Evolutionary conservation across 2,888 invertebrate species (phyloP).

Genomic region (Cheiracanthium punctorium): DNA sequence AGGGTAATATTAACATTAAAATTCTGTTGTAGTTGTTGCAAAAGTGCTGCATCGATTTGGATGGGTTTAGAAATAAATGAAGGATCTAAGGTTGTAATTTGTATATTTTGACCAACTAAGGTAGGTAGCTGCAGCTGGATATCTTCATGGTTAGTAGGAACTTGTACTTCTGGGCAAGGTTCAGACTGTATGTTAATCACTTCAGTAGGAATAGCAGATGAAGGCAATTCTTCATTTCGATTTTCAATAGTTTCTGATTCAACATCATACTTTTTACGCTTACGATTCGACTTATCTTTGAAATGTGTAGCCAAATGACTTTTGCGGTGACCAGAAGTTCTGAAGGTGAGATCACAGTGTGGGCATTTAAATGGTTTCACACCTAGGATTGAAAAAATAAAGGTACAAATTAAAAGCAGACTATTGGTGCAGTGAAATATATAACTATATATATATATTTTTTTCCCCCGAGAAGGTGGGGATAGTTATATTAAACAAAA

Average conservation of each 20-base stretch:
- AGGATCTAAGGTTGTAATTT: conserved; percentile 77
- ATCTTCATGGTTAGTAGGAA: conserved; percentile 73
- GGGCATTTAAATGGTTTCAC: conserved; percentile 84
- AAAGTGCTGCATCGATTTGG: conserved; percentile 78
- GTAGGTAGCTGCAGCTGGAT: conserved; percentile 76
- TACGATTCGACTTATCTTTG: conserved; percentile 62
- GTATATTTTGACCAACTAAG: conserved; percentile 75
- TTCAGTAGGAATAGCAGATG: conserved; percentile 72
- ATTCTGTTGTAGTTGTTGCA: conserved; percentile 76
- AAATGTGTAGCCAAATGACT: conserved; percentile 80
- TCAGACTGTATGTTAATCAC: conserved; percentile 62
- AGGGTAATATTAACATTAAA: conserved; percentile 76
- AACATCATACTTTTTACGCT: conserved; percentile 25
- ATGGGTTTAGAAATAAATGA: conserved; percentile 76
- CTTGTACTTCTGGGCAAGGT: conserved; percentile 54
- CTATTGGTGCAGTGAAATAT: too few relatives aligned
- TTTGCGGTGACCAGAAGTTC: conserved; percentile 83
- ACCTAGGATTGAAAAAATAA: conserved; percentile 73
- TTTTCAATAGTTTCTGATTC: conserved; percentile 1
- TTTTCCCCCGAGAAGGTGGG: too few relatives aligned
- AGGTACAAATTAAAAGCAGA: background rate
- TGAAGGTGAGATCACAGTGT: conserved; percentile 83
- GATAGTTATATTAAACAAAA: too few relatives aligned
- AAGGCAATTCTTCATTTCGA: conserved; percentile 2
- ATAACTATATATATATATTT: too few relatives aligned